Conservation (phyloP, 2,113 vertebrate species). For the Cacatua alba region DNA sequence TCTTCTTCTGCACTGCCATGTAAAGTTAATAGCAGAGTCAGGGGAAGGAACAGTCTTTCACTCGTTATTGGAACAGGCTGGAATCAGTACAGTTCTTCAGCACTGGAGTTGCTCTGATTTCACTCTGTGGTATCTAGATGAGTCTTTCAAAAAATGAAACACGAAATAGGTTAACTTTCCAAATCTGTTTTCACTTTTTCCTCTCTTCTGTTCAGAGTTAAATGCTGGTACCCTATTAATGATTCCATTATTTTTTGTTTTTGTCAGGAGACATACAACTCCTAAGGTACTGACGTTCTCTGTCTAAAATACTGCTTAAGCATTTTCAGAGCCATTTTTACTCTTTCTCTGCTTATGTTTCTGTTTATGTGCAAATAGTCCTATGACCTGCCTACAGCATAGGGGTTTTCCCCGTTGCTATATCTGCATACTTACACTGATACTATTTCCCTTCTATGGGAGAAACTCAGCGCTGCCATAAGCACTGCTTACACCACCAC, state of each 20-base stretch:
- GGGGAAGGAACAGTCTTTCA: neutral
- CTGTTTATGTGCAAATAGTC: neutral
- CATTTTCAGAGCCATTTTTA: neutral
- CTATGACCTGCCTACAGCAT: neutral
- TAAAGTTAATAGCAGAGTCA: neutral
- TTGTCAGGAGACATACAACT: neutral
- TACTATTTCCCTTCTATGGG: neutral
- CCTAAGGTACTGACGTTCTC: neutral
- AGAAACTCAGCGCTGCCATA: neutral
- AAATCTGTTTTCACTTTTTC: neutral
- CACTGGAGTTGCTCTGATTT: neutral
- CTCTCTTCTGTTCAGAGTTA: neutral
- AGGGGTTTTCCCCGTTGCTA: neutral
- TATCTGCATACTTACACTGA: neutral
- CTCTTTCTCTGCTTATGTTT: neutral
- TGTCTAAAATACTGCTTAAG: neutral
- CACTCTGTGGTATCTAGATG: rapidly evolving
- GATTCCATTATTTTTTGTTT: neutral
- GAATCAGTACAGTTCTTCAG: neutral
- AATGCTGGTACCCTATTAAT: neutral
- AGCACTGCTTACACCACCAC: neutral
- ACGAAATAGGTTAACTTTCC: neutral
- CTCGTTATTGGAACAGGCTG: neutral
- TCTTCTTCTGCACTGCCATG: neutral
- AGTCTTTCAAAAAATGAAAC: neutral